Evolutionary conservation across 2,888 invertebrate species (phyloP).

Genomic region (Trichogramma evanescens): DNA sequence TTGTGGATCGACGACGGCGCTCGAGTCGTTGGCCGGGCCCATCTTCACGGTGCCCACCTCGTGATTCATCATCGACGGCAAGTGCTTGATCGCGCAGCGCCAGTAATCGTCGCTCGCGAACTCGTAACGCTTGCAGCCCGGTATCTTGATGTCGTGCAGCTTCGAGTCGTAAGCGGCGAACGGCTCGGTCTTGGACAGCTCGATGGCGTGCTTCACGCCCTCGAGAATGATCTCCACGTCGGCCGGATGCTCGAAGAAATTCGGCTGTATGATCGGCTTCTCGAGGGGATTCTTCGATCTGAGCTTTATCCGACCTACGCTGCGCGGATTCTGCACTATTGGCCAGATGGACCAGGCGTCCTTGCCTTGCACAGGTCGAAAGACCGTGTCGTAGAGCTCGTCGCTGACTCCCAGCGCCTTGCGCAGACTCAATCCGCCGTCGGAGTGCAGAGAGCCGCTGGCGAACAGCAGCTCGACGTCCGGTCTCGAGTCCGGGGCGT

Average conservation of each 20-base stretch:
- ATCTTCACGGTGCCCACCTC: slow-evolving; percentile 56
- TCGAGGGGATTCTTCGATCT: slow-evolving; percentile 64
- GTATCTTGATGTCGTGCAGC: slow-evolving; percentile 47
- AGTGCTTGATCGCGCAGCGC: slow-evolving; percentile 58
- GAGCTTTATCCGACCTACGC: slow-evolving; percentile 63
- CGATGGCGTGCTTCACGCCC: slow-evolving; percentile 54
- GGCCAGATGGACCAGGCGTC: slow-evolving; percentile 57
- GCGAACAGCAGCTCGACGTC: slow-evolving; percentile 51
- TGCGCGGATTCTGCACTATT: slow-evolving; percentile 65
- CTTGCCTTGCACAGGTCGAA: slow-evolving; percentile 44
- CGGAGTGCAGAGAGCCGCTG: slow-evolving; percentile 49
- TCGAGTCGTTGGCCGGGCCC: slow-evolving; percentile 50
- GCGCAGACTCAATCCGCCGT: slow-evolving; percentile 45
- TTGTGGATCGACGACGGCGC: slow-evolving; percentile 54
- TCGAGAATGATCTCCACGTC: slow-evolving; percentile 44
- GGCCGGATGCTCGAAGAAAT: slow-evolving; percentile 65
- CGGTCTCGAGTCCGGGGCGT: slow-evolving; percentile 39
- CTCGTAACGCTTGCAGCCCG: slow-evolving; percentile 51
- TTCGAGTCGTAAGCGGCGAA: slow-evolving; percentile 48
- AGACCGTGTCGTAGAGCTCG: slow-evolving; percentile 45
- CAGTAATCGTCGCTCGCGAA: slow-evolving; percentile 59
- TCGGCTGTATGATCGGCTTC: slow-evolving; percentile 69
- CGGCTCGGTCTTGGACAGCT: slow-evolving; percentile 47
- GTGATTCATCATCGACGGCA: slow-evolving; percentile 59
- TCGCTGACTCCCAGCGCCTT: slow-evolving; percentile 41